Conservation (phyloP, 2,888 invertebrate species). For the Eupithecia exiguata region DNA sequence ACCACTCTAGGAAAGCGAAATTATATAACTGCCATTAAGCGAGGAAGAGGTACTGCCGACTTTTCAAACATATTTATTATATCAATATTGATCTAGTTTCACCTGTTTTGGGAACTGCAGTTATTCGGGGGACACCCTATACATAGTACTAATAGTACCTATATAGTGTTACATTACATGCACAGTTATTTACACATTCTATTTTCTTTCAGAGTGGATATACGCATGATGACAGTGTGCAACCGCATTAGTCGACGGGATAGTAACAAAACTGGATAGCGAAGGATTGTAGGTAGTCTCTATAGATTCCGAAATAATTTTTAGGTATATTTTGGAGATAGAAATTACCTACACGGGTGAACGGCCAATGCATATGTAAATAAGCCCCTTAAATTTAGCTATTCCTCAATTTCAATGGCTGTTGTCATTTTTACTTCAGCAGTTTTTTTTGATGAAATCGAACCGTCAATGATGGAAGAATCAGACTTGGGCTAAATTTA, state of each 20-base stretch:
- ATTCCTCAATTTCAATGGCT: neutral
- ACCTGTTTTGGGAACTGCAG: too few species aligned
- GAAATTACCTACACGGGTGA: neutral
- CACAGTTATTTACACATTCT: neutral
- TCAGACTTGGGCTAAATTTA: neutral
- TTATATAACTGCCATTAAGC: too few species aligned
- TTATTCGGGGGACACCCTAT: too few species aligned
- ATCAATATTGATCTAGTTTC: too few species aligned
- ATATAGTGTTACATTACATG: neutral
- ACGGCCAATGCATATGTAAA: neutral
- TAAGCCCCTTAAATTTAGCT: neutral
- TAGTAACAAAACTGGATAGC: slow-evolving; percentile 69
- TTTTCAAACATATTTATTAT: too few species aligned
- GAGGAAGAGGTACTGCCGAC: too few species aligned
- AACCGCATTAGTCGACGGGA: slow-evolving; percentile 85
- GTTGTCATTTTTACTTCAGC: neutral
- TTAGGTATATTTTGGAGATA: neutral
- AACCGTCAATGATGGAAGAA: neutral
- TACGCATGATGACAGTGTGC: slow-evolving; percentile 87
- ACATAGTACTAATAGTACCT: too few species aligned
- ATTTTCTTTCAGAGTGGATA: slow-evolving; percentile 84
- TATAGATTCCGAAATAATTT: neutral
- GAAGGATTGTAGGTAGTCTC: neutral
- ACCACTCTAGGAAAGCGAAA: too few species aligned
- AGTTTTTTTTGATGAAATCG: neutral